Percentiles rank a stretch among this genome's conserved stretches.
These are phyloP conservation scores for Eupithecia insigniata DNA, from an alignment of 2,888 invertebrate genomes.

Conservation along the genomic window DNA sequence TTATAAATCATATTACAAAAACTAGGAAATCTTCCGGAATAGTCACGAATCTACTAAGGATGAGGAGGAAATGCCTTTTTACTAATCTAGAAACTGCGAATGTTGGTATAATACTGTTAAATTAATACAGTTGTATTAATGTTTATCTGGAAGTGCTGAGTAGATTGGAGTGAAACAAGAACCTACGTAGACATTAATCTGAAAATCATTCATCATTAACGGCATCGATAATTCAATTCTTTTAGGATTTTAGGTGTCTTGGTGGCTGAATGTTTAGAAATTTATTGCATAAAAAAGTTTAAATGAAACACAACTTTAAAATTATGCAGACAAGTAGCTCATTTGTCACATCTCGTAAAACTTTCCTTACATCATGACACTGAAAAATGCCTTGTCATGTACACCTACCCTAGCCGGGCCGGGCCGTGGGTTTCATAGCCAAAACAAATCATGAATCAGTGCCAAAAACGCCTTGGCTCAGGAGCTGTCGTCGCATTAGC, in stretches of 20 bases:
- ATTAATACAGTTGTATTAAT: no score
- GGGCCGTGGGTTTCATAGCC: conserved; percentile 68
- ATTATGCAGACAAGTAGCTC: not conserved
- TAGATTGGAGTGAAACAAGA: not conserved
- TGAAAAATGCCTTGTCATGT: conserved; percentile 19
- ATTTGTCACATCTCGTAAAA: conserved; percentile 1
- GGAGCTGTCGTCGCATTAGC: conserved; percentile 49
- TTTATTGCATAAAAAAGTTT: not conserved
- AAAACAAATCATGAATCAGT: conserved; percentile 83
- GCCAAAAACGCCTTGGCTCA: conserved; percentile 67
- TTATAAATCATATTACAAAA: not conserved
- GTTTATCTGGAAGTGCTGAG: not conserved
- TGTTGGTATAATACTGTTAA: no score
- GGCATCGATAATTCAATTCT: not conserved
- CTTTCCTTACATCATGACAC: conserved; percentile 3
- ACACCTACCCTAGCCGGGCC: conserved; percentile 44
- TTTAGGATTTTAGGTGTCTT: not conserved
- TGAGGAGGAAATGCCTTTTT: no score
- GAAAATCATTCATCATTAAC: not conserved
- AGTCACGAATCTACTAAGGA: not conserved
- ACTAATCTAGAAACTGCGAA: no score
- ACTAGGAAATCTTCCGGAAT: not conserved
- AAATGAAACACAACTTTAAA: not conserved
- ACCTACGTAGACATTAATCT: not conserved
- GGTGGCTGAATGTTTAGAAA: no score